phyloP scores from a whole-genome alignment of 2,888 invertebrate species.

The Priapulus caudatus region DNA sequence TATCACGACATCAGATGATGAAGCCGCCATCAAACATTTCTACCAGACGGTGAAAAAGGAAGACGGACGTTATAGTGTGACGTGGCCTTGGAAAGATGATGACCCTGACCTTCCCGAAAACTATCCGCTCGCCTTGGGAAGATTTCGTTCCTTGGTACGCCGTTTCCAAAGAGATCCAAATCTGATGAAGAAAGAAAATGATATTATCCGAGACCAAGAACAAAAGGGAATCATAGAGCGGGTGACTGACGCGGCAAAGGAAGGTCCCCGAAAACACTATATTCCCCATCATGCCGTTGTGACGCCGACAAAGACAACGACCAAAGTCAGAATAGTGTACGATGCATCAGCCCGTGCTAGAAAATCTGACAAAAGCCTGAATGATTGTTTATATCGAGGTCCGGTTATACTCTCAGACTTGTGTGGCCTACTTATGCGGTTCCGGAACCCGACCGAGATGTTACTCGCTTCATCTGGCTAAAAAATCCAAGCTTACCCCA shows the following conservation, averaged over 20 bases:
- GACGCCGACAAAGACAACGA: constrained; percentile 15
- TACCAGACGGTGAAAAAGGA: no score
- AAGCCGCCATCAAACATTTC: no score
- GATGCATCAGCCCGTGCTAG: constrained; percentile 17
- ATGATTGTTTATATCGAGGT: constrained; percentile 20
- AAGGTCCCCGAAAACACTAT: constrained; percentile 4
- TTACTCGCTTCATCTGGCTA: constrained; percentile 17
- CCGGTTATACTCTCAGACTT: constrained; percentile 16
- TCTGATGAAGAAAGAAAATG: no score
- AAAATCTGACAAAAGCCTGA: constrained; percentile 13
- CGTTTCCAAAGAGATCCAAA: no score
- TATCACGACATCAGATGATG: no score
- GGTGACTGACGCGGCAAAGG: constrained; percentile 5
- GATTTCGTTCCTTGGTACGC: no score
- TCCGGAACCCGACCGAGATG: constrained; percentile 17
- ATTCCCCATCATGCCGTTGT: constrained; percentile 20
- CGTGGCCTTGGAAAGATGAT: no score
- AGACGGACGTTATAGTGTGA: no score
- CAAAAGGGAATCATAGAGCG: constrained; percentile 10
- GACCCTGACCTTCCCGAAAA: no score
- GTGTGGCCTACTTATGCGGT: no score
- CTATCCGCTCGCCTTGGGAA: no score
- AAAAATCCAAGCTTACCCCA: constrained; percentile 8
- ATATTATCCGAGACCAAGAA: constrained; percentile 7
- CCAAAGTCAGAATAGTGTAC: constrained; percentile 22